These are phyloP conservation scores for Agrotis ipsilon DNA, from an alignment of 2,888 invertebrate species.

Conservation along the genomic window DNA sequence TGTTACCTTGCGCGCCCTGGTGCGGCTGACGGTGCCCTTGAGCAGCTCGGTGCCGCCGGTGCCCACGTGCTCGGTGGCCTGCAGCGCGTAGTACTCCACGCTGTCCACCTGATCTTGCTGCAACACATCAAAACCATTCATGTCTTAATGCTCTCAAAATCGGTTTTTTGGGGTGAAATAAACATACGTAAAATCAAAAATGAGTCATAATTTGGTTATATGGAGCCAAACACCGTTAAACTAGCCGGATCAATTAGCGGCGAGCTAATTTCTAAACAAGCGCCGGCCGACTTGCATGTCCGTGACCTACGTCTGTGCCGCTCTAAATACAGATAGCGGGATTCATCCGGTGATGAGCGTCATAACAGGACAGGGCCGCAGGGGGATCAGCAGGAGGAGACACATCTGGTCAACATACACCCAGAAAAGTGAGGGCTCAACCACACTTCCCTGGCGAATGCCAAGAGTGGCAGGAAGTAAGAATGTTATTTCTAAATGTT, in stretches of 20 bases:
- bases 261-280: constrained; percentile 6
- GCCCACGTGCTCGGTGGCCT: constrained; percentile 91
- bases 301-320: constrained; percentile 8
- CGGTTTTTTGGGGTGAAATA: not conserved
- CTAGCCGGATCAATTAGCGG: constrained; percentile 1
- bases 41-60: constrained; percentile 89
- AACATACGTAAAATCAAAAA: not conserved
- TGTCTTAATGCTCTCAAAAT: not conserved
- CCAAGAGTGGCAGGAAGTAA: too few relatives aligned
- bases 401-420: too few relatives aligned
- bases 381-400: not conserved
- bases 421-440: too few relatives aligned
- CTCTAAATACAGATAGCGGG: not conserved
- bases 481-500: too few relatives aligned
- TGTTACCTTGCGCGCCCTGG: constrained; percentile 88
- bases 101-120: constrained; percentile 93
- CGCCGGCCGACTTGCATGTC: not conserved
- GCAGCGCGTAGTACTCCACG: constrained; percentile 93
- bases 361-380: too few relatives aligned
- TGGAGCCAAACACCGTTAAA: not conserved
- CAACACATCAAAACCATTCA: constrained; percentile 50
- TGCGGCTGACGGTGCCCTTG: constrained; percentile 87
- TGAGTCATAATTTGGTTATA: not conserved
- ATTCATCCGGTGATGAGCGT: not conserved
- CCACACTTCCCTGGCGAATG: too few relatives aligned